These are phyloP conservation scores for Pristionchus japonicus DNA, from an alignment of 2,888 invertebrate species.

Conservation along the genomic window DNA sequence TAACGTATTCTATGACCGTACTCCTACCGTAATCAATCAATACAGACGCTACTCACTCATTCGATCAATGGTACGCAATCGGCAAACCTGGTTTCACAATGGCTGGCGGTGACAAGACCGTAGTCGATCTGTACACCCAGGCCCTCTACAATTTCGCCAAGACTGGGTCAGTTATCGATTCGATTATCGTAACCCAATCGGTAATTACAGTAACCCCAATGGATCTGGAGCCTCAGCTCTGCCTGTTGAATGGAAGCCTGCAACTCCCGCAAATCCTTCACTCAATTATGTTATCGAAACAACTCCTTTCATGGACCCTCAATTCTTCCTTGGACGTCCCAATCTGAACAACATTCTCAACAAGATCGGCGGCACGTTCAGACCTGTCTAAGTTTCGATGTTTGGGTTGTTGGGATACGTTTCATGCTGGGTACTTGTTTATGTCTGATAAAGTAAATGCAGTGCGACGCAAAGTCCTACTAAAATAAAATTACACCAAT, in stretches of 20 bases:
- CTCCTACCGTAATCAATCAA: too few species aligned
- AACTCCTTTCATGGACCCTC: neutral
- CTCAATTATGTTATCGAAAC: neutral
- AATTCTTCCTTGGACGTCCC: neutral
- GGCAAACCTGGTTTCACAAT: neutral
- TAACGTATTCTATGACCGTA: too few species aligned
- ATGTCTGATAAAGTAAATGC: neutral
- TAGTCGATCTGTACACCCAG: neutral
- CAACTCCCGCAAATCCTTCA: neutral
- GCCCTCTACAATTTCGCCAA: conserved; percentile 15
- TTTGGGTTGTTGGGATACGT: neutral
- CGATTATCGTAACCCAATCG: neutral
- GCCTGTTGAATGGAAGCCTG: neutral
- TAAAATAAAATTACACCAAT: too few species aligned
- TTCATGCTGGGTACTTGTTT: neutral
- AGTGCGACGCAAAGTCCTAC: too few species aligned
- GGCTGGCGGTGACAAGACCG: neutral
- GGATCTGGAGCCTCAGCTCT: neutral
- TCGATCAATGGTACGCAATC: neutral
- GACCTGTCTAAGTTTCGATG: neutral
- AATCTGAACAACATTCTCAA: conserved; percentile 5
- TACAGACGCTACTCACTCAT: neutral
- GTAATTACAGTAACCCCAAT: neutral
- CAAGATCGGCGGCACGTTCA: conserved; percentile 1
- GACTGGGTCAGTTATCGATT: neutral